These are phyloP conservation scores for Hydrotaea cyrtoneurina DNA, from an alignment of 2,888 invertebrate species.

Conservation along the genomic window DNA sequence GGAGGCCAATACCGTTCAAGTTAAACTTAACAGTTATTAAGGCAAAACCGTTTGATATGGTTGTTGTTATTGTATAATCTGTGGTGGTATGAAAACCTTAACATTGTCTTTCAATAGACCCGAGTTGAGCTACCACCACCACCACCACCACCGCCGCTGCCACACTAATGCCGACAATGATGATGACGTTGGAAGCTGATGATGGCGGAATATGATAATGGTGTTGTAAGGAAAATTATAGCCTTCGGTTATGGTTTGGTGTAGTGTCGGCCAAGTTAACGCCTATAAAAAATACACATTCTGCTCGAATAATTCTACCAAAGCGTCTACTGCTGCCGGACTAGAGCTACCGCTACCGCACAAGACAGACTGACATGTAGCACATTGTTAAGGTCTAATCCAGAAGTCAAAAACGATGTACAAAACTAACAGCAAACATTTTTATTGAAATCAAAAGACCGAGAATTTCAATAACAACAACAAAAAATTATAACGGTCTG, in stretches of 20 bases:
- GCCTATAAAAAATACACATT: conserved; percentile 48
- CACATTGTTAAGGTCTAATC: not conserved
- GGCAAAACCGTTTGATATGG: conserved; percentile 5
- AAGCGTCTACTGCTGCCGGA: not conserved
- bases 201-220: conserved; percentile 12
- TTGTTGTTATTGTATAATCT: not conserved
- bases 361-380: not conserved
- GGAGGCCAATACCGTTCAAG: not conserved
- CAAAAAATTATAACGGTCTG: too few relatives aligned
- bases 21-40: conserved; percentile 13
- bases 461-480: too few relatives aligned
- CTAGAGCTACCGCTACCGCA: not conserved
- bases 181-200: not conserved
- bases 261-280: conserved; percentile 53
- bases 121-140: not conserved
- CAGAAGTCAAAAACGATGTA: not conserved
- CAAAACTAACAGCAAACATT: not conserved
- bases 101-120: not conserved
- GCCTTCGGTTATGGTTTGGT: conserved; percentile 62
- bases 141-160: not conserved
- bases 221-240: conserved; percentile 54
- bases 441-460: not conserved
- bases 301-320: not conserved
- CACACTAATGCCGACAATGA: not conserved
- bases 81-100: conserved; percentile 19